phyloP scores from a whole-genome alignment of 2,113 vertebrate species.

The Canis aureus region DNA sequence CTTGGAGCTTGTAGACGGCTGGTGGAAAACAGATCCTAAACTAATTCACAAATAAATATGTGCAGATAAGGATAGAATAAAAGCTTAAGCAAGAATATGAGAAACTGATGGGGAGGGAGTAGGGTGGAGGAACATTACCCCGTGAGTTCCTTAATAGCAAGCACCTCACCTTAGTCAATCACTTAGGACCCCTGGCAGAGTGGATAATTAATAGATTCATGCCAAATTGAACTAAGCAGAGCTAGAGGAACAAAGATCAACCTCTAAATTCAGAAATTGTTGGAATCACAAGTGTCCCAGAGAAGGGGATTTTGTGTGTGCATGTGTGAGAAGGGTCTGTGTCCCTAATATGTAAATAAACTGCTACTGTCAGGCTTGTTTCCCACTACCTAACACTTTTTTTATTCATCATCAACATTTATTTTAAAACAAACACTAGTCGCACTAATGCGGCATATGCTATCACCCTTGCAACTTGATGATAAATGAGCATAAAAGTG shows the following conservation, averaged over 20 bases:
- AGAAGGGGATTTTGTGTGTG: not conserved
- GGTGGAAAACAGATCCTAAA: not conserved
- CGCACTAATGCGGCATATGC: constrained; percentile 70
- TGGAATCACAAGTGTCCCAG: not conserved
- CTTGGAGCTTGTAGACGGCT: not conserved
- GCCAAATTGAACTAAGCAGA: not conserved
- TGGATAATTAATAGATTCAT: not conserved
- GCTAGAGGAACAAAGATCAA: not conserved
- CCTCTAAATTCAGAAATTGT: not conserved
- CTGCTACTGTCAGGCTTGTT: constrained; percentile 57
- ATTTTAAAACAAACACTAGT: constrained; percentile 80
- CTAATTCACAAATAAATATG: not conserved
- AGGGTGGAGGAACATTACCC: no score
- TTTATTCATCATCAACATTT: constrained; percentile 76
- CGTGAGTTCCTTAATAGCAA: not conserved
- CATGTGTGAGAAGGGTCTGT: not conserved
- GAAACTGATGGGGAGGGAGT: not conserved
- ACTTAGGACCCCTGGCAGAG: not conserved
- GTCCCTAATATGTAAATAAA: not conserved
- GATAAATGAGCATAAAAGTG: constrained; percentile 72
- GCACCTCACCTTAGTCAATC: not conserved
- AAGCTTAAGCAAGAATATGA: not conserved
- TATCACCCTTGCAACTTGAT: constrained; percentile 74
- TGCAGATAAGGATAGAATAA: not conserved
- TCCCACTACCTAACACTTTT: constrained; percentile 65